Evolutionary conservation across 2,113 vertebrate species (phyloP), one percentile per base, ranked within the genome.

Genomic region (Vicugna pacos): DNA sequence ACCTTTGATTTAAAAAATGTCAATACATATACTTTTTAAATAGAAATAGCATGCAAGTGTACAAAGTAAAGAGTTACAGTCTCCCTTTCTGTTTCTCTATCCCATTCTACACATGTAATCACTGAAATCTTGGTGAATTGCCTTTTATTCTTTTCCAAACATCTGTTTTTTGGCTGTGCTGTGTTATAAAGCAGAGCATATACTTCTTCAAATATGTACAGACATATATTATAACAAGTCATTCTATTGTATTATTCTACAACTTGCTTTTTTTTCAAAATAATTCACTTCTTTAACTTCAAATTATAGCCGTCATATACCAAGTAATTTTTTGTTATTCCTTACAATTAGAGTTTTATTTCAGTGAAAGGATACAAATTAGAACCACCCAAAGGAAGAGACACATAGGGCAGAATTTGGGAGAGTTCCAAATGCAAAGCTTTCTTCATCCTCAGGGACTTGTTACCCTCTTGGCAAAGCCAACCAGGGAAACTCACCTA

Each of bases 331-430:
- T 60, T 38, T 69, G 24, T 54, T 70, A 54, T 81, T 62, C 28
- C 19, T 86, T 93, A 48, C 5, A 9, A 42, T 50, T 93, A 54
- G 2, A 92, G 76, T 82, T 94, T 91, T 79, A 26, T 77, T 88
- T 38, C 4, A 84, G 83, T 12, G 14, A 90, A 84, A 91, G 7
- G 20, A 84, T 77, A 88, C 15, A 93, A 58, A 79, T 91, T 76
- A 91, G 62, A 91, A 65, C 28, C 38, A 88, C 12, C 62, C 10
- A 95, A 80, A 91, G 69, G 52, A 88, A 91, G 56, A 93, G 20
- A 76, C 62, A 20, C 13, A 56, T 14, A 50, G 56, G n/a, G 16
- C 35, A 52, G 42, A 86, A 22, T 76, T 60, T 82, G 60, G 20
- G 60, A 87, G 16, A 16, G 8, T 65, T 91, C 24, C 75, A 75